Evolutionary conservation across 2,888 invertebrate genomes (phyloP), one percentile per base, ranked within the genome.

Genomic region (Drosophila borborema): DNA sequence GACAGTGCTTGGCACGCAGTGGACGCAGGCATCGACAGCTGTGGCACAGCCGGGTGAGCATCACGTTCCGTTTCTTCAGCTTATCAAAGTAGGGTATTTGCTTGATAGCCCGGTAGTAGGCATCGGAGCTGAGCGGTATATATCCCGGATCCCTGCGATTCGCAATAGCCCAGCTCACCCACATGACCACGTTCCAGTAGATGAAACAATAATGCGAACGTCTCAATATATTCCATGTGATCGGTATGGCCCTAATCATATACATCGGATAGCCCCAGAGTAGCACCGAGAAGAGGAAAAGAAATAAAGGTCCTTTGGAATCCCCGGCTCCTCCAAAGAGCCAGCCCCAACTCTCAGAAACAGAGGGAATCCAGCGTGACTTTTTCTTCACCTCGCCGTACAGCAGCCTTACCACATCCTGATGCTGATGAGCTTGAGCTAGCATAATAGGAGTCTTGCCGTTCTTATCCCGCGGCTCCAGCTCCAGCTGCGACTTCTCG

Each of bases 231-330:
- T 98, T 96, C 98, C 98, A 98, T 0, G 98, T 98, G 48, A 97
- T 94, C 1, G 98, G 98, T 76, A 98, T 96, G 85, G 97, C 97
- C 93, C 97, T 95, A 73, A 98, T 95, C 86, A 98, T 94, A 91
- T 98, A 98, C 97, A 98, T 97, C 0, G 98, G 98, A 92, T 98
- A 98, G 10, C 97, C 98, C 98, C 98, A 98, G 31, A 97, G 93
- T 7, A 98, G 93, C 12, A 98, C 96, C 1, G 97, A 97, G 69
- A 97, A 95, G 88, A 98, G 94, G 91, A 98, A 98, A 90, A 98
- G 95, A 36, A 98, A 93, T 23, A 98, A 92, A 0, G 98, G 98
- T 18, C 97, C 97, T 93, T 98, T 98, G 0, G 97, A 97, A 90
- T 98, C 97, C 0, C 98, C 98, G 14, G 97, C 97, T 58, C 97